Conservation (phyloP, 92 coral and sea anemone genomes). For the Actinostola sp. region DNA sequence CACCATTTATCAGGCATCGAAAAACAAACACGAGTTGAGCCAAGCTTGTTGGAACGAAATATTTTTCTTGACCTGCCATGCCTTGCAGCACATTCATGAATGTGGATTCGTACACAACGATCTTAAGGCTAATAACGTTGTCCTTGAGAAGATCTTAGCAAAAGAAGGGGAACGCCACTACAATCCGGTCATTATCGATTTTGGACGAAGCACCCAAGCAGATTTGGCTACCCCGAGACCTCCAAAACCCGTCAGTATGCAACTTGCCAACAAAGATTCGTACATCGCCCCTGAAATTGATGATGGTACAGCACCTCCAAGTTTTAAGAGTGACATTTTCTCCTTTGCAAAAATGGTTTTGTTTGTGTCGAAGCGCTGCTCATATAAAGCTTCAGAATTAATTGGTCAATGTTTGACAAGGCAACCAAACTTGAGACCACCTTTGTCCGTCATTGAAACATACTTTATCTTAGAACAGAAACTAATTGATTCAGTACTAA, state of each 20-base stretch:
- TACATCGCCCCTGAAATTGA: no score
- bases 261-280: no score
- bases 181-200: conserved; percentile 20
- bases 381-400: no score
- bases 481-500: no score
- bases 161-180: background rate
- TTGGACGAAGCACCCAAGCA: conserved; percentile 10
- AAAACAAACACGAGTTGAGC: background rate
- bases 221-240: conserved; percentile 5
- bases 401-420: no score
- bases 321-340: background rate
- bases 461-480: background rate
- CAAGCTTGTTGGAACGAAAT: background rate
- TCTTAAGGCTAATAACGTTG: conserved; percentile 13
- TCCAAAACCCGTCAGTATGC: background rate
- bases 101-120: no score
- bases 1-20: background rate
- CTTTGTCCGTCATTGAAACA: no score
- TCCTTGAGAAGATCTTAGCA: conserved; percentile 10
- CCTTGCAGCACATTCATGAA: no score
- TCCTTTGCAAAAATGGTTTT: conserved; percentile 3
- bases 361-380: background rate
- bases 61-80: no score
- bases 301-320: conserved; percentile 4
- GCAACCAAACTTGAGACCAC: no score